Conservation (phyloP, 2,888 invertebrate genomes). For the Sesamia inferens region DNA sequence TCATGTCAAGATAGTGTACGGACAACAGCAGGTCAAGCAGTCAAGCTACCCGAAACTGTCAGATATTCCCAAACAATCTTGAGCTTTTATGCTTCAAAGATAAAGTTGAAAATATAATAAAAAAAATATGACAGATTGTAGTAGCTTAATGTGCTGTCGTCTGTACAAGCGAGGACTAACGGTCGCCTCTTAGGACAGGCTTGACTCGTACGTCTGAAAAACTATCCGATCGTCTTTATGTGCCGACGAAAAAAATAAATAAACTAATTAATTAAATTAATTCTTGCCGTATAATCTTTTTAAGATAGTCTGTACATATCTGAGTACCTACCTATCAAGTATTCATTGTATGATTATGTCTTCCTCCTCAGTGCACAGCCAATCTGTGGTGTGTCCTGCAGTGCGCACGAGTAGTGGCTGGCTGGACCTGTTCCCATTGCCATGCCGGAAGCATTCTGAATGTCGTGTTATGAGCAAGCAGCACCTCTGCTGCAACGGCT, state of each 20-base stretch:
- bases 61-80: too few relatives aligned
- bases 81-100: too few relatives aligned
- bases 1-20: too few relatives aligned
- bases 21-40: too few relatives aligned
- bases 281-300: neutral
- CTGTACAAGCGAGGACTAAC: neutral
- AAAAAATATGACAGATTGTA: too few relatives aligned
- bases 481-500: conserved; percentile 90
- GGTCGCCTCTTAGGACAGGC: neutral
- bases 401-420: conserved; percentile 87
- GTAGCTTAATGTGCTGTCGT: too few relatives aligned
- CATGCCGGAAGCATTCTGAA: conserved; percentile 88
- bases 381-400: conserved; percentile 83
- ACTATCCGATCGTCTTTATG: neutral
- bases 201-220: neutral
- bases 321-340: neutral
- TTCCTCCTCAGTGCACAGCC: conserved; percentile 70
- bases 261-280: neutral
- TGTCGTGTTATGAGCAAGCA: conserved; percentile 89
- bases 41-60: too few relatives aligned
- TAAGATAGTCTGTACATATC: neutral
- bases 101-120: too few relatives aligned
- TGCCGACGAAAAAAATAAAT: neutral
- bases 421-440: conserved; percentile 89
- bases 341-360: conserved; percentile 11